Base-by-base conservation (phyloP, 2,888 invertebrate genomes). In the Aricia artaxerxes region DNA sequence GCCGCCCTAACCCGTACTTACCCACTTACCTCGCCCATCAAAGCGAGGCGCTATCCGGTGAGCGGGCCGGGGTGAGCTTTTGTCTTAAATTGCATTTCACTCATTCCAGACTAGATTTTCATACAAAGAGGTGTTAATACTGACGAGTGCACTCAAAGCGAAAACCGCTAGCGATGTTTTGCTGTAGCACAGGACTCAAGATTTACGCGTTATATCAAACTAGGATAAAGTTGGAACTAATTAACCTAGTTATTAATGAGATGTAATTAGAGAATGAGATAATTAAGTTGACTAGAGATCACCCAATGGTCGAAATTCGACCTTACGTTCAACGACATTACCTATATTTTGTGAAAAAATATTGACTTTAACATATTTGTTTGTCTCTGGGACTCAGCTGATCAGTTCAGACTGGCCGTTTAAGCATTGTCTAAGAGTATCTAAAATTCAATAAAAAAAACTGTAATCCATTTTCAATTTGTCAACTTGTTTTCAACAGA, bases 41-140 rank as follows among this genome's bases (percentile, higher is more conserved):
- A 53, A 75, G 76, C 76, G 76, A 44, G 49, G 57, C 76, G 53
- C 53, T 57, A 75, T 6, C 57, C 40, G 53, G 57, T 31, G 53
- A 11, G 57, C 35, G 57, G 35, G 35, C 31, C 5, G 35, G 57
- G 31, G 6, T 35, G 24, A 75, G 31, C 57, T 76, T 76, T 76
- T 76, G 53, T 76, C 49, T 76, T 57, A 53, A 76, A 76, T 57
- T 31, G 53, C 76, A 57, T 57, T 76, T 76, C 35, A 76, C 76
- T 76, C 35, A 76, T 57, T 76, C 16, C 57, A 53, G 76, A 57
- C 76, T 53, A 53, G 35, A 76, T 76, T 76, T 49, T 35, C 35
- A 57, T 57, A 35, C 11, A 53, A 35, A 76, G 35, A 13, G 76
- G 49, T 75, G 31, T 53, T 49, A 49, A 38, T 69, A 69, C 38